Evolutionary conservation across 2,113 vertebrate genomes (phyloP), one percentile per base, ranked within the genome.

Genomic region (Rhegmatorhina hoffmannsi): DNA sequence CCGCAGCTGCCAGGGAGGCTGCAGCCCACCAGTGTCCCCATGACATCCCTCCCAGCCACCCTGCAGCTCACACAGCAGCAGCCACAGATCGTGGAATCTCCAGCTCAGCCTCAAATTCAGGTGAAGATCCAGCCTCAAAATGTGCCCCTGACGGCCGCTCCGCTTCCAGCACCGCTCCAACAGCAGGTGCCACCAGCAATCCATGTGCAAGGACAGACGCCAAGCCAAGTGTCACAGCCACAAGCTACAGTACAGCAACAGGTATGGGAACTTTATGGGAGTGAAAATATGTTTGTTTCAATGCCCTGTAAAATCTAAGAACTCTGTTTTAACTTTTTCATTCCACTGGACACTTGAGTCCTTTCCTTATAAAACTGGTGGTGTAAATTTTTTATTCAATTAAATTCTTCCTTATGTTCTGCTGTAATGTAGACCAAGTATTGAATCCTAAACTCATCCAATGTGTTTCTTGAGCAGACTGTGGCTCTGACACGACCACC

Each of bases 1-100:
- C 99, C 99, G 1, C 99, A 99, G 96, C 97, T 99, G 77, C 99
- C 98, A 0, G 95, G 98, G 29, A 98, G 99, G 44, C 95, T 99
- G 92, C 97, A 98, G 62, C 97, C 98, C 38, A 93, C 98, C 31
- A 97, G 60, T 2, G 80, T 97, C 29, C 96, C 97, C 50, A 85
- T 98, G 85, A 91, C 96, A 0, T 69, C 97, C 25, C 98, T 98
- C 7, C 98, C 99, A 3, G 89, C 98, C 14, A 11, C 98, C 5
- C 89, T 99, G 90, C 98, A 99, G 78, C 98, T 99, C 70, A 63
- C 98, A 0, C 98, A 98, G 59, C 99, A 98, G 94, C 98, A 98
- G 44, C 90, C 96, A 0, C 97, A 98, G 96, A 92, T 99, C 31
- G 95, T 98, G 58, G 98, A 99, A 8, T 62, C 97, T 69, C 98